Evolutionary conservation across 2,797 vertebrate genomes (phyloP).

Genomic region (Syngnathus acus): DNA sequence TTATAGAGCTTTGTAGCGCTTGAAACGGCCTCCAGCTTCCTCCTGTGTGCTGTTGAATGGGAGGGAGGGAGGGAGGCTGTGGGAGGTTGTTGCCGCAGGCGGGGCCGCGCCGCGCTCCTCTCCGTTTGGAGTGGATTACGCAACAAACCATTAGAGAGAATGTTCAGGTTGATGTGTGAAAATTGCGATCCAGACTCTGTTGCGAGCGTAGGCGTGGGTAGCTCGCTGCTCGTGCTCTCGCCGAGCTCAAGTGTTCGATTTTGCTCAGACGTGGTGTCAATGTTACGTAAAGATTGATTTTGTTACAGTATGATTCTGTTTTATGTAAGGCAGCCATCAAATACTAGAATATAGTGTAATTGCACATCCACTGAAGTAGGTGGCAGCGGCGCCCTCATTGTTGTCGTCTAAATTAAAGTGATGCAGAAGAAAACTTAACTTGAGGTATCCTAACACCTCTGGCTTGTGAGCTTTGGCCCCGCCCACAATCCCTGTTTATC

Average conservation of each 20-base stretch:
- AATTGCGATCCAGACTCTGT: slow-evolving; percentile 39
- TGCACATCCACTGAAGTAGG: too few species aligned
- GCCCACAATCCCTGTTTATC: slow-evolving; percentile 32
- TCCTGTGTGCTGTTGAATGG: slow-evolving; percentile 42
- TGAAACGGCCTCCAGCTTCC: slow-evolving; percentile 34
- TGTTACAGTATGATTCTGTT: neutral
- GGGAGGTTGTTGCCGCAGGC: slow-evolving; percentile 61
- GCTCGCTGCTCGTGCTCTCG: slow-evolving; percentile 35
- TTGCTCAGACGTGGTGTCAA: slow-evolving; percentile 10
- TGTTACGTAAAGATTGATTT: slow-evolving; percentile 36
- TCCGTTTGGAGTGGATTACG: slow-evolving; percentile 61
- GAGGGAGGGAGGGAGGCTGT: slow-evolving; percentile 33
- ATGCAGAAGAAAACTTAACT: too few species aligned
- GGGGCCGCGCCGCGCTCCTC: slow-evolving; percentile 43
- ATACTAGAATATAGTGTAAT: neutral
- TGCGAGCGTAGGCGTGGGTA: slow-evolving; percentile 51
- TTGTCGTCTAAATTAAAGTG: too few species aligned
- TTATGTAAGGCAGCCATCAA: neutral
- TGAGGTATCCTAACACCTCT: slow-evolving; percentile 8
- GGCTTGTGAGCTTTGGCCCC: slow-evolving; percentile 10
- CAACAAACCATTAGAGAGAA: slow-evolving; percentile 56
- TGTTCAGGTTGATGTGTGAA: slow-evolving; percentile 45
- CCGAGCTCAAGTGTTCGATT: slow-evolving; percentile 32
- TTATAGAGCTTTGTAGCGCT: slow-evolving; percentile 20
- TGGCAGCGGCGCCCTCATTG: too few species aligned